phyloP scores from a whole-genome alignment of 1,140 invertebrate genomes.

The Cydia amplana region DNA sequence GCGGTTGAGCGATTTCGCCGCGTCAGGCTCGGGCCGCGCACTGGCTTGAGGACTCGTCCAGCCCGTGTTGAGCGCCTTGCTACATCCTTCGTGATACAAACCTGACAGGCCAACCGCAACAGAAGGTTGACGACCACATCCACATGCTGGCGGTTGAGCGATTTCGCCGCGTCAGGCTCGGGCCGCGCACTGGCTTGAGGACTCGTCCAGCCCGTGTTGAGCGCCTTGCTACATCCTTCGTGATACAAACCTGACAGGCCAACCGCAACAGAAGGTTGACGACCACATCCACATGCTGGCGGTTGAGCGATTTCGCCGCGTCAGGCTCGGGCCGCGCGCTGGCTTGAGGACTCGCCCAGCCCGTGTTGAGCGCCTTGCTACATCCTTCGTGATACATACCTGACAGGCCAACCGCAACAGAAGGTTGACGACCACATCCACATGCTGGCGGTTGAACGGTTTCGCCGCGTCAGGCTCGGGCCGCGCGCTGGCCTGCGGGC shows the following conservation, averaged over 20 bases:
- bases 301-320: conserved; percentile 89
- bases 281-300: conserved; percentile 92
- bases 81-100: too few species aligned
- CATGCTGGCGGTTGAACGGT: conserved; percentile 93
- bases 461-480: conserved; percentile 81
- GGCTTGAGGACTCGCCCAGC: conserved; percentile 65
- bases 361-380: background rate
- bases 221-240: too few species aligned
- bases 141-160: too few species aligned
- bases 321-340: conserved; percentile 77
- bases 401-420: conserved; percentile 94
- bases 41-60: too few species aligned
- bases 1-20: too few species aligned
- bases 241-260: conserved; percentile 84
- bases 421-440: conserved; percentile 95
- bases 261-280: conserved; percentile 94
- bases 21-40: too few species aligned
- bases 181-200: too few species aligned
- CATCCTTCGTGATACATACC: conserved; percentile 62
- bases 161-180: too few species aligned
- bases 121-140: too few species aligned
- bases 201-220: too few species aligned
- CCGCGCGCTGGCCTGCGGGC: conserved; percentile 64
- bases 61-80: too few species aligned
- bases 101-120: too few species aligned